Evolutionary conservation across 1,140 invertebrate species (phyloP).

Genomic region (Drosophila melanogaster): Release_6_plus_ISO1_MT NT_033779.5:13990501-13991000

Average conservation of each 20-base stretch:
- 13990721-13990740: slow-evolving; percentile 33
- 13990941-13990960: slow-evolving; percentile 85
- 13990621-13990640: slow-evolving; percentile 44
- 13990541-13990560: slow-evolving; percentile 86
- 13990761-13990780: slow-evolving; percentile 46
- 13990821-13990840: slow-evolving; percentile 60
- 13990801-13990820: slow-evolving; percentile 35
- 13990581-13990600: slow-evolving; percentile 87
- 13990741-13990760: slow-evolving; percentile 53
- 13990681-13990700: slow-evolving; percentile 71
- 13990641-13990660: slow-evolving; percentile 42
- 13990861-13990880: neutral
- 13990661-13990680: slow-evolving; percentile 55
- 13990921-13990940: slow-evolving; percentile 85
- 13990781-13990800: slow-evolving; percentile 5
- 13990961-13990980: slow-evolving; percentile 86
- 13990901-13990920: slow-evolving; percentile 86
- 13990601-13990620: neutral
- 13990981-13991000: slow-evolving; percentile 86
- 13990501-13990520: slow-evolving; percentile 88
- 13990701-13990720: slow-evolving; percentile 52
- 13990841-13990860: slow-evolving; percentile 38
- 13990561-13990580: slow-evolving; percentile 87
- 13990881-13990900: slow-evolving; percentile 20
- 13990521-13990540: slow-evolving; percentile 87